Evolutionary conservation across 2,888 invertebrate species (phyloP), one percentile per base, ranked within the genome.

Genomic region (Drosophila affinis): DNA sequence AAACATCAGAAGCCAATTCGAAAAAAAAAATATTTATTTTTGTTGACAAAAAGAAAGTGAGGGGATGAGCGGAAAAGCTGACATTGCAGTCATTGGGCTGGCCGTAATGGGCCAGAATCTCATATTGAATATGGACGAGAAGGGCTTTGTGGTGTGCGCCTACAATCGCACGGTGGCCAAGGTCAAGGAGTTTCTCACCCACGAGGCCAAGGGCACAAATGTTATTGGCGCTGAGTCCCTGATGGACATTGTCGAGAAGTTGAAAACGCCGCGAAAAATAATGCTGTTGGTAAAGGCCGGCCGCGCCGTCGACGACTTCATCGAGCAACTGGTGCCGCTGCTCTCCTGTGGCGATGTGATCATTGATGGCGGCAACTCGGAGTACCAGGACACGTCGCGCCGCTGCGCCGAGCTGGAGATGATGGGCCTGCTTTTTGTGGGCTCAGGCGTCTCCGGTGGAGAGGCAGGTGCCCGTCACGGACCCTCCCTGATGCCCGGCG

Each of bases 71-170:
- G 24, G 94, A 74, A 93, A 94, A 91, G 98, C 97, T 85, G 99
- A 99, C 92, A 98, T 99, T 91, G 99, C 98, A 77, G 94, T 99
- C 21, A 99, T 99, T 90, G 99, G 99, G 34, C 93, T 99, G 93
- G 99, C 99, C 73, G 99, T 99, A 3, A 99, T 99, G 99, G 99
- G 99, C 45, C 99, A 99, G 93, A 99, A 99, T 93, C 93, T 99
- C 56, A 98, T 99, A 79, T 93, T 99, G 55, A 99, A 99, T 92
- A 99, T 99, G 98, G 97, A 99, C 90, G 99, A 99, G 88, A 97
- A 99, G 92, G 99, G 98, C n/a, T 99, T 98, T 93, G 95, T 96
- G 47, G 99, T 99, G 27, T 97, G 98, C 85, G 97, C 97, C 2
- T 97, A 94, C 91, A 99, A 99, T 93, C 95, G 99, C 87, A 99